Conservation (phyloP, 2,888 invertebrate species). For the Cenopis cana region DNA sequence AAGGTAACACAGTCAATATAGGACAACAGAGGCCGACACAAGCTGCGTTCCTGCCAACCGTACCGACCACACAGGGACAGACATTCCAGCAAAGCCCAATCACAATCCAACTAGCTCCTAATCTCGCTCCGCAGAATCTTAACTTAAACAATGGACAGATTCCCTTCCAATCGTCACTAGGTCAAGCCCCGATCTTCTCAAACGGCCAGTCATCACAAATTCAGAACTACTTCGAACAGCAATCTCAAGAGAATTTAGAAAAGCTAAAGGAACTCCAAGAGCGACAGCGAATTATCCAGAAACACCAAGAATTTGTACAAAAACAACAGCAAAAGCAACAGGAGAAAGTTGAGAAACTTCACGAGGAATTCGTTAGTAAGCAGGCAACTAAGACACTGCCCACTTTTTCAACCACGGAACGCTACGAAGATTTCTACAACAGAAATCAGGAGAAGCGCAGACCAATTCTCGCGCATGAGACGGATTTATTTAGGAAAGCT, state of each 20-base stretch:
- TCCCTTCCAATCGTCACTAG: conserved; percentile 70
- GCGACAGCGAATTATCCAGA: conserved; percentile 89
- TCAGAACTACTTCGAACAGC: conserved; percentile 85
- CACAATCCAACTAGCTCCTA: conserved; percentile 78
- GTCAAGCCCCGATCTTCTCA: conserved; percentile 75
- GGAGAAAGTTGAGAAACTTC: conserved; percentile 90
- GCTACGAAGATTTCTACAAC: conserved; percentile 71
- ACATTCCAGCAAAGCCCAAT: conserved; percentile 75
- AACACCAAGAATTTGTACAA: conserved; percentile 91
- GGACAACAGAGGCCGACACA: conserved; percentile 75
- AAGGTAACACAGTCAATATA: conserved; percentile 61
- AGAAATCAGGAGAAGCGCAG: conserved; percentile 75
- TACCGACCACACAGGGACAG: conserved; percentile 65
- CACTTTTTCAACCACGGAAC: conserved; percentile 79
- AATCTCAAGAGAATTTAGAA: conserved; percentile 86
- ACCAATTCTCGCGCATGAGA: conserved; percentile 87
- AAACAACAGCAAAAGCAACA: conserved; percentile 92
- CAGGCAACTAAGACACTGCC: conserved; percentile 88
- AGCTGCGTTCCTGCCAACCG: conserved; percentile 72
- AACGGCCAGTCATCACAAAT: conserved; percentile 83
- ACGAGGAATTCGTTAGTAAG: conserved; percentile 88
- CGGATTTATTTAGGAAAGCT: conserved; percentile 87
- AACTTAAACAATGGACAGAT: conserved; percentile 70
- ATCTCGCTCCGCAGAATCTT: conserved; percentile 71
- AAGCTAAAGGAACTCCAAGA: conserved; percentile 89